Percentiles rank a stretch among this genome's conserved stretches.
These are phyloP conservation scores for Vireo griseus DNA, from an alignment of 2,797 vertebrate species.

Conservation along the genomic window DNA sequence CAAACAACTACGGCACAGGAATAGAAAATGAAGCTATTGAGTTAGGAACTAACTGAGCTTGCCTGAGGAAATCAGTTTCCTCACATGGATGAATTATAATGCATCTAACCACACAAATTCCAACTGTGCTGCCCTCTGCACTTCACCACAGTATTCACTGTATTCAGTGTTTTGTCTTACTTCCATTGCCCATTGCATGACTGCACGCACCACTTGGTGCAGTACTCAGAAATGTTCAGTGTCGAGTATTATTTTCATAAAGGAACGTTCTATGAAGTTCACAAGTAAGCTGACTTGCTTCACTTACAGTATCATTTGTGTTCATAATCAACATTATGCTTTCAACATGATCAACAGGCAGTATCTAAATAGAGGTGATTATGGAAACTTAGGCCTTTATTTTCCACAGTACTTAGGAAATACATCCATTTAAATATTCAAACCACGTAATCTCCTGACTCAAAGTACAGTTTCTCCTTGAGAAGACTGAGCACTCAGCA, in stretches of 20 bases:
- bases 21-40: neutral
- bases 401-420: neutral
- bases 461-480: conserved; percentile 44
- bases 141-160: neutral
- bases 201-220: neutral
- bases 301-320: neutral
- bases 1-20: neutral
- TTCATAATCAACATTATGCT: neutral
- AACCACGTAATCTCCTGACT: conserved; percentile 24
- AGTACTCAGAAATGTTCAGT: neutral
- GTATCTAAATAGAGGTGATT: neutral
- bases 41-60: neutral
- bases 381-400: neutral
- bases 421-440: conserved; percentile 29
- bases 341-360: neutral
- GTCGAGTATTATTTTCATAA: neutral
- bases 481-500: conserved; percentile 11
- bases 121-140: neutral
- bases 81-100: neutral
- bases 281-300: neutral
- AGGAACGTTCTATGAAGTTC: neutral
- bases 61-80: neutral
- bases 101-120: neutral
- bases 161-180: neutral
- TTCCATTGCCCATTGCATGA: neutral